Conservation (phyloP, 2,888 invertebrate genomes). For the Drosophila nr. perissopoda region DNA sequence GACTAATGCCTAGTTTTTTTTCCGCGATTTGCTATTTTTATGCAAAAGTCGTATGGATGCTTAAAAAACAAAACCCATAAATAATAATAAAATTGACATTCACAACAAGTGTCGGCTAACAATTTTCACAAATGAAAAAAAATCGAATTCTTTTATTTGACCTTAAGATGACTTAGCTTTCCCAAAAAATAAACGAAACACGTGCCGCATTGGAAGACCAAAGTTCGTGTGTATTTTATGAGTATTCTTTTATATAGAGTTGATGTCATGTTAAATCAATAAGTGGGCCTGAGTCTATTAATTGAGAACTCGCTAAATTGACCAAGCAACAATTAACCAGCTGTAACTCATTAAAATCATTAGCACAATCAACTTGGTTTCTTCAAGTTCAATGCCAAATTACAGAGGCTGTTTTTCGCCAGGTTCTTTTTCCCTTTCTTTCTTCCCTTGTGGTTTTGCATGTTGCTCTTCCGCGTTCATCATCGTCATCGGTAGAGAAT, state of each 20-base stretch:
- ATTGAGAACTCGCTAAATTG: slow-evolving; percentile 1
- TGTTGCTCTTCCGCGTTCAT: slow-evolving; percentile 14
- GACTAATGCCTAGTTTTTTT: slow-evolving; percentile 14
- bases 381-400: slow-evolving; percentile 72
- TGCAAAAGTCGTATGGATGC: not conserved
- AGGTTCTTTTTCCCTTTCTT: slow-evolving; percentile 10
- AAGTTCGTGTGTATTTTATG: slow-evolving; percentile 46
- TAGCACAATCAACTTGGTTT: slow-evolving; percentile 15
- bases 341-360: not conserved
- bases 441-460: slow-evolving; percentile 29
- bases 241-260: slow-evolving; percentile 16
- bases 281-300: slow-evolving; percentile 4
- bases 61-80: slow-evolving; percentile 39
- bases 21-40: slow-evolving; percentile 31
- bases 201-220: slow-evolving; percentile 66
- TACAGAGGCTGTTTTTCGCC: slow-evolving; percentile 34
- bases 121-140: slow-evolving; percentile 13
- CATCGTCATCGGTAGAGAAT: slow-evolving; percentile 21
- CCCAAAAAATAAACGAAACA: slow-evolving; percentile 18
- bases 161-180: slow-evolving; percentile 74
- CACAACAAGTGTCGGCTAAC: slow-evolving; percentile 43
- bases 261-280: slow-evolving; percentile 49
- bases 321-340: slow-evolving; percentile 3
- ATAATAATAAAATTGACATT: slow-evolving; percentile 34
- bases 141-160: slow-evolving; percentile 47